Evolutionary conservation across 1,140 invertebrate genomes (phyloP), one percentile per base, ranked within the genome.

Genomic region (Eubasilissa regina): DNA sequence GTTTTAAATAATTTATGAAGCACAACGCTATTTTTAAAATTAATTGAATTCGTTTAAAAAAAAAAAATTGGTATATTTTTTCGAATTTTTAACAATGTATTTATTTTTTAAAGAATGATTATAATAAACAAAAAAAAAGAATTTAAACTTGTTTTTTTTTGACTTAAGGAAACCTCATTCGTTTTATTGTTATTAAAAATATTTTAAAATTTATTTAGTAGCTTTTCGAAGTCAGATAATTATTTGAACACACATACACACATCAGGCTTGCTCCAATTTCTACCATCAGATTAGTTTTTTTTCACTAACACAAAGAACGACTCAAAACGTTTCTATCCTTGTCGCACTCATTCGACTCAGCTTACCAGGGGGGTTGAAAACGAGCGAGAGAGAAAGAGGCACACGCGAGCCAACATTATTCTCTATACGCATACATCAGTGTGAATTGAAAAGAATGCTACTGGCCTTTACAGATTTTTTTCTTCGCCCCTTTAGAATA

Each of bases 381-480:
- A 25, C 13, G 58, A 53, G 75, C 45, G 62, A 35, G 75, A 15
- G 60, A 55, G 73, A 79, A 45, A 68, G 78, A 74, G 80, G 79
- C 77, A 44, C 45, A 47, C 35, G n/a, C n/a, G 35, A 60, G 56
- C 21, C 0, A 77, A 53, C 13, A 43, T 56, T 75, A 78, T 81
- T 79, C 74, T 77, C 73, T 48, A 21, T 47, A 81, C 53, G 70
- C 66, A 58, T 60, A 70, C 73, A 75, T 75, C 51, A 75, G 47
- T 35, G 68, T 4, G 62, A 79, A 81, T 77, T 51, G 70, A 76
- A 81, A 81, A 81, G 80, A 81, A 81, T 62, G 45, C n/a, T 13
- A 70, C 73, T 58, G 58, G 47, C 58, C 60, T 73, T 81, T 74
- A 62, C 73, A 81, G 80, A 81, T 78, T 81, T 81, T 76, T 81